phyloP scores from a whole-genome alignment of 2,888 invertebrate species.

The Ennomos quercinarius region DNA sequence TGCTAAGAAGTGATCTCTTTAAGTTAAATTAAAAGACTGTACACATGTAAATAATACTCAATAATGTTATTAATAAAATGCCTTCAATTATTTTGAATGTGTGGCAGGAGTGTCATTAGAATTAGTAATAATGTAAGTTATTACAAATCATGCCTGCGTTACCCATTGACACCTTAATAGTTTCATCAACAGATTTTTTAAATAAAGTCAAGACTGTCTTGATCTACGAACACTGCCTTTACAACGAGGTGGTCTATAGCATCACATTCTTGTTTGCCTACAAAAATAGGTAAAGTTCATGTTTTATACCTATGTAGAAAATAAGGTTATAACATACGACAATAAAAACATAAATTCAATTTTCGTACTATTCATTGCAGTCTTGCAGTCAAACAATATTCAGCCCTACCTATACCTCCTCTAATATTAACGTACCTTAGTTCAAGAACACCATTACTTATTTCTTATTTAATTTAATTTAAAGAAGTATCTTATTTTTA shows the following conservation, averaged over 20 bases:
- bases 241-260: slow-evolving; percentile 12
- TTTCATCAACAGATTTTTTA: slow-evolving; percentile 1
- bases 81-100: slow-evolving; percentile 52
- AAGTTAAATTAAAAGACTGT: slow-evolving; percentile 82
- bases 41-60: slow-evolving; percentile 85
- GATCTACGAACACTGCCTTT: slow-evolving; percentile 11
- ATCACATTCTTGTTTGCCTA: slow-evolving; percentile 18
- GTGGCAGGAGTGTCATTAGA: slow-evolving; percentile 49
- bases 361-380: neutral
- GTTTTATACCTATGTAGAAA: slow-evolving; percentile 21
- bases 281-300: slow-evolving; percentile 15
- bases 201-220: neutral
- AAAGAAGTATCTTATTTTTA: too few relatives aligned
- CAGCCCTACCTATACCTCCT: too few relatives aligned
- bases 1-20: slow-evolving; percentile 89
- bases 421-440: too few relatives aligned
- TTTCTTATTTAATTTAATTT: too few relatives aligned
- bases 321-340: slow-evolving; percentile 21
- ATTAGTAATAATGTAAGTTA: slow-evolving; percentile 34
- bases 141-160: slow-evolving; percentile 16
- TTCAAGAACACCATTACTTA: too few relatives aligned
- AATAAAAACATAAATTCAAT: slow-evolving; percentile 21
- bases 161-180: slow-evolving; percentile 3
- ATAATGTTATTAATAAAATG: slow-evolving; percentile 72
- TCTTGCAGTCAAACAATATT: too few relatives aligned